phyloP scores from a whole-genome alignment of 2,113 vertebrate genomes.

The Strix uralensis region DNA sequence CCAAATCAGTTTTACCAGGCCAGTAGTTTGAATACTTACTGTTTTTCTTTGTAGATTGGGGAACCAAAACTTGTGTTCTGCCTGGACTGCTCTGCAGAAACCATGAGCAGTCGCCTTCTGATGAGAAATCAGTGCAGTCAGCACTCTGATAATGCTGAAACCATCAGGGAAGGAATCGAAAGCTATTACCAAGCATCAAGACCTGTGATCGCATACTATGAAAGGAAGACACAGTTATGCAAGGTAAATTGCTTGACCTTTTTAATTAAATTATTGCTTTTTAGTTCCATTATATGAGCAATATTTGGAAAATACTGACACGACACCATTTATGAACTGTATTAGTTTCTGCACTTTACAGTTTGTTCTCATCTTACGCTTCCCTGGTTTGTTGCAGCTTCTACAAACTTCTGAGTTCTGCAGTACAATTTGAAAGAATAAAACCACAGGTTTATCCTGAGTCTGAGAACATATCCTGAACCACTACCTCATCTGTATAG shows the following conservation, averaged over 20 bases:
- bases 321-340: background rate
- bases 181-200: slow-evolving; percentile 75
- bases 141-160: background rate
- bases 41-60: slow-evolving; percentile 76
- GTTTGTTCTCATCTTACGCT: background rate
- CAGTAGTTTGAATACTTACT: background rate
- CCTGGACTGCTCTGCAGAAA: slow-evolving; percentile 85
- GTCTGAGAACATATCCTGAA: background rate
- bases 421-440: background rate
- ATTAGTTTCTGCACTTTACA: background rate
- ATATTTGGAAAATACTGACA: background rate
- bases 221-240: slow-evolving; percentile 77
- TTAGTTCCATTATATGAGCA: background rate
- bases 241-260: slow-evolving; percentile 74
- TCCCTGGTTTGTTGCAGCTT: background rate
- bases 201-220: slow-evolving; percentile 79
- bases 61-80: slow-evolving; percentile 84
- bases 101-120: slow-evolving; percentile 80
- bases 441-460: background rate
- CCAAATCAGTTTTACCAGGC: background rate
- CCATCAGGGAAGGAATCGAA: slow-evolving; percentile 68
- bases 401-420: background rate
- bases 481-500: background rate
- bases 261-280: background rate
- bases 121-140: slow-evolving; percentile 52